phyloP scores from a whole-genome alignment of 2,113 vertebrate species.

The Mungos mungo region DNA sequence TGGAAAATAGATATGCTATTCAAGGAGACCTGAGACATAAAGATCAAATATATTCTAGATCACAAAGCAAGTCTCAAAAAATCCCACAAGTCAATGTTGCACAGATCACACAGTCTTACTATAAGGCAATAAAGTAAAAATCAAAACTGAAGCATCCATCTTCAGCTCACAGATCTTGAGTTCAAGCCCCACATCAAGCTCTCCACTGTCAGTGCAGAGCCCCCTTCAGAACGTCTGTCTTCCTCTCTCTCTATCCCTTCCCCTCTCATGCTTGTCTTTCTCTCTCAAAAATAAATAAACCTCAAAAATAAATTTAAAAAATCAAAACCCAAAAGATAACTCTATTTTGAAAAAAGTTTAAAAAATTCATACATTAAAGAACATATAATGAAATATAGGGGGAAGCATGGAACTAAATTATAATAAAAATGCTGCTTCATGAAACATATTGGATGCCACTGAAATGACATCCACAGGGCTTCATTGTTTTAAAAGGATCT shows the following conservation, averaged over 20 bases:
- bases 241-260: too few relatives aligned
- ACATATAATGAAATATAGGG: neutral
- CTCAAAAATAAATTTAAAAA: neutral
- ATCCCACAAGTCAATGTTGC: neutral
- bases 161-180: too few relatives aligned
- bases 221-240: too few relatives aligned
- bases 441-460: neutral
- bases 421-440: neutral
- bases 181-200: too few relatives aligned
- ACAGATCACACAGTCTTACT: neutral
- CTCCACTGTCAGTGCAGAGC: too few relatives aligned
- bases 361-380: neutral
- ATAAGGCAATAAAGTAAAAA: neutral
- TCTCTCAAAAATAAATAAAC: too few relatives aligned
- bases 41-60: neutral
- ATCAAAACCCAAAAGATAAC: neutral
- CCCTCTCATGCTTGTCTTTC: too few relatives aligned
- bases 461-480: neutral
- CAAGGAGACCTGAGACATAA: neutral
- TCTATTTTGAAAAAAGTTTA: neutral
- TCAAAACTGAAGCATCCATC: too few relatives aligned
- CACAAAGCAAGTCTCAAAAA: slow-evolving; percentile 16
- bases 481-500: neutral
- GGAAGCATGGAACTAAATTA: neutral
- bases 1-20: neutral